Conservation (phyloP, 2,888 invertebrate genomes). For the Notocelia uddmanniana region DNA sequence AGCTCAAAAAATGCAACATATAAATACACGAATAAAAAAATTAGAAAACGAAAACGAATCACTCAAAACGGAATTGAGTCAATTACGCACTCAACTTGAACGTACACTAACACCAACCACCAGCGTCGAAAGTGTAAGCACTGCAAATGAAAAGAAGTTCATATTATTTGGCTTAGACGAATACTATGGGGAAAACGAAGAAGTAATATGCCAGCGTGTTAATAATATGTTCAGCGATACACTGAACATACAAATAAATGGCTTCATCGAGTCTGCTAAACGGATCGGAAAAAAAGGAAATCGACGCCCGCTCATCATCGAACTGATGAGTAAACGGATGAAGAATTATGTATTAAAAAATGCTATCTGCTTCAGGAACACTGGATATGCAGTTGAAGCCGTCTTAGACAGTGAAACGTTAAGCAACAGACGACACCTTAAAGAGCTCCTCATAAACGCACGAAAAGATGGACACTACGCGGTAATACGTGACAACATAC, state of each 20-base stretch:
- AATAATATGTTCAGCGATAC: too few species aligned
- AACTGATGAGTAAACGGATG: not conserved
- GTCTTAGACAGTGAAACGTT: not conserved
- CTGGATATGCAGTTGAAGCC: not conserved
- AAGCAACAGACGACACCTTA: not conserved
- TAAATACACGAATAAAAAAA: not conserved
- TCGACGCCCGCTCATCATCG: not conserved
- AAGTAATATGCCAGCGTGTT: too few species aligned
- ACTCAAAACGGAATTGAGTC: not conserved
- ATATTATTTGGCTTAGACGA: too few species aligned
- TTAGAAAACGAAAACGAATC: not conserved
- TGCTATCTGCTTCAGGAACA: not conserved
- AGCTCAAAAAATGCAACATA: not conserved
- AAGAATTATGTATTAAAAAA: not conserved
- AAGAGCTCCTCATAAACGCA: not conserved
- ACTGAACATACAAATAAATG: not conserved
- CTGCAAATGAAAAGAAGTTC: not conserved
- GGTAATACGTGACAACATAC: not conserved
- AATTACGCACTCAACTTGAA: not conserved
- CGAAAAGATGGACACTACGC: not conserved
- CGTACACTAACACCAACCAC: not conserved
- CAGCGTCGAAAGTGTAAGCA: not conserved
- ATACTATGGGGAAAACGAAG: too few species aligned
- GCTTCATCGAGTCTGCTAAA: not conserved
- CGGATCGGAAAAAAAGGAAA: not conserved